Percentiles rank a stretch among this genome's conserved stretches.
Evolutionary conservation across 2,113 vertebrate species (phyloP).

Genomic region (Gobio gobio): DNA sequence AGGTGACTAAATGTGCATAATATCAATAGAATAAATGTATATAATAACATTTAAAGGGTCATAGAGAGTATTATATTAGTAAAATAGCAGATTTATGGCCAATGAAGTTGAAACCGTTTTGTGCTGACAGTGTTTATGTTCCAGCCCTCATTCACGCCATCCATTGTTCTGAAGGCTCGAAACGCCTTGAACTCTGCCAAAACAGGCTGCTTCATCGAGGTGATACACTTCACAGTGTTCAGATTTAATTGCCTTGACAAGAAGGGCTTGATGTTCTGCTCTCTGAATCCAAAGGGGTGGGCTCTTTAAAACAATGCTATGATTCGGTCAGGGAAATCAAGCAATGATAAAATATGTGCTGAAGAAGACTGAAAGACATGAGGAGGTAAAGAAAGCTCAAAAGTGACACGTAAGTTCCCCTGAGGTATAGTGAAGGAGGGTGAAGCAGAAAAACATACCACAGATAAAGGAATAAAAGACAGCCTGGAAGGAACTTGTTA

Average conservation of each 20-base stretch:
- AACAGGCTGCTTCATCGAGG: slow-evolving; percentile 52
- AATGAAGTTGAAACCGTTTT: slow-evolving; percentile 68
- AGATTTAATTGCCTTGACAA: slow-evolving; percentile 37
- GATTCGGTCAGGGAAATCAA: slow-evolving; percentile 20
- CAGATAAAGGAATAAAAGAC: slow-evolving; percentile 10
- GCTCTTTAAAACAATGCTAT: slow-evolving; percentile 24
- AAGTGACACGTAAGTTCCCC: not conserved
- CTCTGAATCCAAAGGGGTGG: slow-evolving; percentile 8
- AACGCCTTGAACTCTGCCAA: slow-evolving; percentile 50
- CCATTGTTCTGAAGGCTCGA: slow-evolving; percentile 69
- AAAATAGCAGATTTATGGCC: slow-evolving; percentile 62
- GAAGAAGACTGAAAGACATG: slow-evolving; percentile 34
- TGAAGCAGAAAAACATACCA: not conserved
- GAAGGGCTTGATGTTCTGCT: slow-evolving; percentile 32
- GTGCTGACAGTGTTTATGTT: slow-evolving; percentile 75
- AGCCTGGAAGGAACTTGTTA: not conserved
- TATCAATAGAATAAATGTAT: not conserved
- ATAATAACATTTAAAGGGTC: not conserved
- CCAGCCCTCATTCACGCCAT: slow-evolving; percentile 59
- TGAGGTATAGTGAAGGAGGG: not conserved
- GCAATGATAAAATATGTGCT: slow-evolving; percentile 26
- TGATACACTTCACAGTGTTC: slow-evolving; percentile 58
- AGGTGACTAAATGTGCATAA: not conserved
- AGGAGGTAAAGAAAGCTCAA: not conserved
- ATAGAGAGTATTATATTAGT: slow-evolving; percentile 54